Evolutionary conservation across 2,888 invertebrate species (phyloP).

Genomic region (Microctonus brassicae): DNA sequence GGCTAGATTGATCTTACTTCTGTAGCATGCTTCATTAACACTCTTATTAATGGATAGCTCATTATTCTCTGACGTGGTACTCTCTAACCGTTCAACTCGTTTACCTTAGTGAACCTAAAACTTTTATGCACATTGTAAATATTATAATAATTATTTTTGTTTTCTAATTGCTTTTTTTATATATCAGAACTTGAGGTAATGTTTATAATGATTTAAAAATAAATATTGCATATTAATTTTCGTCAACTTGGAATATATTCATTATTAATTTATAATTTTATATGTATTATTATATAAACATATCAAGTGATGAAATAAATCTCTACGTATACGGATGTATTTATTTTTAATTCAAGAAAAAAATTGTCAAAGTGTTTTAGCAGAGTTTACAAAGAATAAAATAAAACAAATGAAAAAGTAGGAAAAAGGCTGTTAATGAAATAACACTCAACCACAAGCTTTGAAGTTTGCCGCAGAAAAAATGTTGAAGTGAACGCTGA

Average conservation of each 20-base stretch:
- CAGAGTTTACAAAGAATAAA: neutral
- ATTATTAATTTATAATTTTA: neutral
- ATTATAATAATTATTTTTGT: neutral
- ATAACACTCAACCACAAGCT: conserved; percentile 32
- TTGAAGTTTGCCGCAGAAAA: conserved; percentile 19
- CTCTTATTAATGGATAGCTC: conserved; percentile 19
- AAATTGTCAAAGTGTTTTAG: neutral
- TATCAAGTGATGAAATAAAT: neutral
- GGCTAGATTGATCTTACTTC: conserved; percentile 20
- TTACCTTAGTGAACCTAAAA: conserved; percentile 12
- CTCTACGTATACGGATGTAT: neutral
- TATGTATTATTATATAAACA: neutral
- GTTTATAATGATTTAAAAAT: neutral
- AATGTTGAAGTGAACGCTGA: conserved; percentile 28
- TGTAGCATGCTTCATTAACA: conserved; percentile 16
- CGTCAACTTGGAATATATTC: neutral
- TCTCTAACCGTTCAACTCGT: conserved; percentile 8
- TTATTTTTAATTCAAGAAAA: neutral
- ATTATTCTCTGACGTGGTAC: neutral
- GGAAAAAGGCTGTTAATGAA: conserved; percentile 32
- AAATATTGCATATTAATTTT: neutral
- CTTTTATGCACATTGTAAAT: neutral
- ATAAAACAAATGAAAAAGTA: conserved; percentile 13
- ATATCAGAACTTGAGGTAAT: neutral
- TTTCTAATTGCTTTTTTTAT: neutral